phyloP scores from a whole-genome alignment of 2,888 invertebrate species.

The Mesorhabditis spiculigera region DNA sequence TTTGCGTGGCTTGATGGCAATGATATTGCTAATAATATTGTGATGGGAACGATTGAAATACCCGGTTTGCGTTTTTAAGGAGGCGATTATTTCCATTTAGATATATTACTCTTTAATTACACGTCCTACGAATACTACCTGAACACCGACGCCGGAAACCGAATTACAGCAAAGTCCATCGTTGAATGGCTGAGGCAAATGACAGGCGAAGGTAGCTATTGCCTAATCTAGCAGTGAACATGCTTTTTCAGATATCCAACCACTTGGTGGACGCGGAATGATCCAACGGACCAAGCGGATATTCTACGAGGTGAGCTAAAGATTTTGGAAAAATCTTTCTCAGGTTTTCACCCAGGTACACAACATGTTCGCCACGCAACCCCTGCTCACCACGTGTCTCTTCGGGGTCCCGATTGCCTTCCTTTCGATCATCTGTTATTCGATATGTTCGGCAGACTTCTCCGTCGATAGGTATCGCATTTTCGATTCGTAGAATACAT shows the following conservation, averaged over 20 bases:
- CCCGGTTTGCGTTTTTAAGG: conserved; percentile 71
- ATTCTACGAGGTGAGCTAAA: conserved; percentile 17
- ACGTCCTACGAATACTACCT: conserved; percentile 87
- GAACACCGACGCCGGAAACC: conserved; percentile 74
- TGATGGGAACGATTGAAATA: conserved; percentile 77
- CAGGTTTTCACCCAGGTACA: conserved; percentile 34
- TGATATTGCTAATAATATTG: conserved; percentile 86
- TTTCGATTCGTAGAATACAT: too few species aligned
- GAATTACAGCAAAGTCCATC: conserved; percentile 68
- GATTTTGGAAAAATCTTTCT: background rate
- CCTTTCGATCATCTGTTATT: conserved; percentile 86
- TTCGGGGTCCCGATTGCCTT: conserved; percentile 92
- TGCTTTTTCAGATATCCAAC: background rate
- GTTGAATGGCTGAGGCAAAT: conserved; percentile 63
- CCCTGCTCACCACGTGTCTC: conserved; percentile 84
- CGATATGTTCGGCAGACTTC: conserved; percentile 86
- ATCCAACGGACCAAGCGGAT: conserved; percentile 24
- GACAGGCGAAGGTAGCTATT: conserved; percentile 8
- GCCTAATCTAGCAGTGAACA: background rate
- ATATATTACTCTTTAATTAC: conserved; percentile 84
- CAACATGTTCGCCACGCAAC: conserved; percentile 62
- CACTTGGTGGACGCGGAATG: conserved; percentile 16
- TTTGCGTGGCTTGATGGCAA: conserved; percentile 92
- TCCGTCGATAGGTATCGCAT: conserved; percentile 48
- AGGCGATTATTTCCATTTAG: conserved; percentile 66